These are phyloP conservation scores for Teinopalpus imperialis DNA, from an alignment of 2,888 invertebrate species.

Conservation along the genomic window DNA sequence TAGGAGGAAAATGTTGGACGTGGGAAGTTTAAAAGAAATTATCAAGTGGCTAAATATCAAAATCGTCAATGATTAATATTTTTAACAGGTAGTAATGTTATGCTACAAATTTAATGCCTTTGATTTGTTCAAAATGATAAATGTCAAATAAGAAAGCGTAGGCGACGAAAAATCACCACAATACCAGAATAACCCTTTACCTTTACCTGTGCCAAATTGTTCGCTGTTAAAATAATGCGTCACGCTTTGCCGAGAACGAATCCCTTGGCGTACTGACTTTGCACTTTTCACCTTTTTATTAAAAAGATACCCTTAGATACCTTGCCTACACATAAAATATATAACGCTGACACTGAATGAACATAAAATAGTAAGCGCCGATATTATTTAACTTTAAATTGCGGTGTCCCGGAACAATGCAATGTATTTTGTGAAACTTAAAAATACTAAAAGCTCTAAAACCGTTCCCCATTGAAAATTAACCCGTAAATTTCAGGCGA, in stretches of 20 bases:
- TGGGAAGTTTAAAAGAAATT: no score
- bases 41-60: no score
- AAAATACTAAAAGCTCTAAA: conserved; percentile 67
- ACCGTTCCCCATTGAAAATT: conserved; percentile 73
- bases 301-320: conserved; percentile 29
- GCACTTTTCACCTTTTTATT: conserved; percentile 40
- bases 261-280: conserved; percentile 38
- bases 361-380: not conserved
- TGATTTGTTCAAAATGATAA: conserved; percentile 9
- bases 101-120: not conserved
- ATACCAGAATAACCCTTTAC: conserved; percentile 26
- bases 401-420: conserved; percentile 7
- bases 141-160: conserved; percentile 7
- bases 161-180: conserved; percentile 21
- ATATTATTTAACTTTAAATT: conserved; percentile 5
- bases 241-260: conserved; percentile 42
- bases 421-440: conserved; percentile 44
- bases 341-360: not conserved
- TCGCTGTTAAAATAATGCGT: conserved; percentile 44
- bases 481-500: conserved; percentile 79
- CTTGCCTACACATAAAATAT: not conserved
- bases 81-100: no score
- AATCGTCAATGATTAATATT: no score
- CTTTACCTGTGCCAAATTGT: conserved; percentile 35
- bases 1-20: no score